Evolutionary conservation across 2,888 invertebrate species (phyloP).

Genomic region (Agrochola litura): DNA sequence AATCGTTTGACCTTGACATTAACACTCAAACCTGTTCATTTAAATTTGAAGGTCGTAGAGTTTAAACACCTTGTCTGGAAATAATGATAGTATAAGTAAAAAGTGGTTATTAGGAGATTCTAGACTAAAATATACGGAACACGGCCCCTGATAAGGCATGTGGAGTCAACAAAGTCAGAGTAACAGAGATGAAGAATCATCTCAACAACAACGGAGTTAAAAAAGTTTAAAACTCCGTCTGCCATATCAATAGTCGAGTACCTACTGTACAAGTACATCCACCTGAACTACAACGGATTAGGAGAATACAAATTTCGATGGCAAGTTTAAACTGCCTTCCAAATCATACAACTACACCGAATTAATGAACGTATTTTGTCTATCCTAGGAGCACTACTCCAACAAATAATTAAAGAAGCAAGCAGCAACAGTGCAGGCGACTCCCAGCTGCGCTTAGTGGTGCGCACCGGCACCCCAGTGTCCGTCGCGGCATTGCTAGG

Average conservation of each 20-base stretch:
- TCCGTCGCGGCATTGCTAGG: slow-evolving; percentile 91
- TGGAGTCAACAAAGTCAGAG: not conserved
- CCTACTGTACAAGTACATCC: not conserved
- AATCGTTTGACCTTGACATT: slow-evolving; percentile 43
- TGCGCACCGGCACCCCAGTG: slow-evolving; percentile 92
- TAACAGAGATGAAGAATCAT: too few relatives aligned
- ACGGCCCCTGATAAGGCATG: not conserved
- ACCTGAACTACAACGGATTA: not conserved
- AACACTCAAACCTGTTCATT: slow-evolving; percentile 5
- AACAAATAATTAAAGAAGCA: slow-evolving; percentile 89
- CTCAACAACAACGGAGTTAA: too few relatives aligned
- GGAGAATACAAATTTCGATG: not conserved
- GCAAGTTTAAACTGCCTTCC: not conserved
- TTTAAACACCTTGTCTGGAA: not conserved
- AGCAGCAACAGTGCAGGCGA: slow-evolving; percentile 76
- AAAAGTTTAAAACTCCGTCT: too few relatives aligned
- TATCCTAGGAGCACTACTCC: slow-evolving; percentile 86
- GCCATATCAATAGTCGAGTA: too few relatives aligned
- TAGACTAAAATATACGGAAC: not conserved
- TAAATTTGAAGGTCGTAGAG: not conserved
- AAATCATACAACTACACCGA: not conserved
- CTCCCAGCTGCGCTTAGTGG: slow-evolving; percentile 82
- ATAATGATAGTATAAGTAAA: not conserved
- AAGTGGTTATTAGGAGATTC: not conserved
- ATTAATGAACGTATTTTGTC: not conserved